phyloP scores from a whole-genome alignment of 2,888 invertebrate genomes.

The Nezara viridula region DNA sequence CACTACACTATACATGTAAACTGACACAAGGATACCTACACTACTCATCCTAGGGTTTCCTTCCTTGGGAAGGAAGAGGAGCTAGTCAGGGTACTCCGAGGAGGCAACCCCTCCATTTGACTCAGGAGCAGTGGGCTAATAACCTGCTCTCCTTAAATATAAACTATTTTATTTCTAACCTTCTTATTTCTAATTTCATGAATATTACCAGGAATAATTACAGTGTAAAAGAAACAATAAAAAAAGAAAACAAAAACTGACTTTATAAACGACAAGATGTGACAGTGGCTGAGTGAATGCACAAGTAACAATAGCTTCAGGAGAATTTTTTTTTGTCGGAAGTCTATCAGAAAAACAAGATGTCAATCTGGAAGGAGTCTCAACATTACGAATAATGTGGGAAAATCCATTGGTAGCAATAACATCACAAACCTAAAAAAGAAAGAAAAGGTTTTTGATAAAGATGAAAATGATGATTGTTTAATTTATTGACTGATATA shows the following conservation, averaged over 20 bases:
- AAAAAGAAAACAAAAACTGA: constrained; percentile 64
- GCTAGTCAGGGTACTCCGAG: no score
- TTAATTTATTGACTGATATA: background rate
- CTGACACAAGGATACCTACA: no score
- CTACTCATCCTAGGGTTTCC: no score
- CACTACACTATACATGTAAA: no score
- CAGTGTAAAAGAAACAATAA: background rate
- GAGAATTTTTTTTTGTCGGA: constrained; percentile 70
- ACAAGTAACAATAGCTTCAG: constrained; percentile 74
- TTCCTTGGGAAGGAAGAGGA: no score
- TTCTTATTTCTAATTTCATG: background rate
- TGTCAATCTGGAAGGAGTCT: constrained; percentile 74
- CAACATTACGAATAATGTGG: constrained; percentile 76
- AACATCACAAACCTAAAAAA: constrained; percentile 76
- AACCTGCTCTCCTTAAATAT: no score
- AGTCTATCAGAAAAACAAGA: constrained; percentile 74
- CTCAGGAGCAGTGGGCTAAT: no score
- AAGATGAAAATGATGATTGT: background rate
- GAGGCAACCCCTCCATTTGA: no score
- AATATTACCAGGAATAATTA: background rate
- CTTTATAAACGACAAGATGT: constrained; percentile 76
- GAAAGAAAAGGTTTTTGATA: background rate
- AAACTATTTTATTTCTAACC: background rate
- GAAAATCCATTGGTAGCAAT: constrained; percentile 80
- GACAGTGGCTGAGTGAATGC: constrained; percentile 76